These are phyloP conservation scores for Pseudomyrmex pallidus DNA, from an alignment of 1,140 invertebrate species.

Conservation along the genomic window DNA sequence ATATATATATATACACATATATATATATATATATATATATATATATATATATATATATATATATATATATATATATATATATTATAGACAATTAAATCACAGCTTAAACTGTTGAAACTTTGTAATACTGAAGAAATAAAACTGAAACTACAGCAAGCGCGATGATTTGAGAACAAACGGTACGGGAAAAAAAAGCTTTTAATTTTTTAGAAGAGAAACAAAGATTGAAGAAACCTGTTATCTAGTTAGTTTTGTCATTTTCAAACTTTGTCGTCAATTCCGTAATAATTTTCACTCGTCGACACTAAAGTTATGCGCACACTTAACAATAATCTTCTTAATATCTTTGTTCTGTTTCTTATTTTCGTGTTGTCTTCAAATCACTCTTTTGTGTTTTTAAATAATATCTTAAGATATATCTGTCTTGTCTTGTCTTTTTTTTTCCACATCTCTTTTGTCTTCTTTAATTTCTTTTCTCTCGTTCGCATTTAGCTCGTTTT, in stretches of 20 bases:
- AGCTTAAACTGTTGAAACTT: background rate
- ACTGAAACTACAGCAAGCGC: slow-evolving; percentile 2
- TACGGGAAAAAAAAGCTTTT: background rate
- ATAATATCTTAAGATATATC: background rate
- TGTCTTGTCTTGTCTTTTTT: background rate
- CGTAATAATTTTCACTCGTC: no score
- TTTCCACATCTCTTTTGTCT: background rate
- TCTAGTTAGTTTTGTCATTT: background rate
- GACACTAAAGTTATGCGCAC: no score
- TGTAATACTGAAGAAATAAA: slow-evolving; percentile 7
- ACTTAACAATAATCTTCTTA: background rate
- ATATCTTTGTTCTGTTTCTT: background rate
- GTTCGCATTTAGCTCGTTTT: background rate
- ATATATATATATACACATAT: no score
- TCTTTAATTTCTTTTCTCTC: background rate
- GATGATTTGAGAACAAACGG: background rate
- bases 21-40: no score
- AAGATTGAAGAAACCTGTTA: background rate
- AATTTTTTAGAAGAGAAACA: background rate
- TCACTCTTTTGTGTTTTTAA: background rate
- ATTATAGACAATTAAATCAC: background rate
- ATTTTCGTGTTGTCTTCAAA: background rate
- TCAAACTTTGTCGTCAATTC: background rate
- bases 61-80: no score
- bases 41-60: no score